Conservation (phyloP, 1,140 invertebrate species). For the Scaptomyza pallida region DNA sequence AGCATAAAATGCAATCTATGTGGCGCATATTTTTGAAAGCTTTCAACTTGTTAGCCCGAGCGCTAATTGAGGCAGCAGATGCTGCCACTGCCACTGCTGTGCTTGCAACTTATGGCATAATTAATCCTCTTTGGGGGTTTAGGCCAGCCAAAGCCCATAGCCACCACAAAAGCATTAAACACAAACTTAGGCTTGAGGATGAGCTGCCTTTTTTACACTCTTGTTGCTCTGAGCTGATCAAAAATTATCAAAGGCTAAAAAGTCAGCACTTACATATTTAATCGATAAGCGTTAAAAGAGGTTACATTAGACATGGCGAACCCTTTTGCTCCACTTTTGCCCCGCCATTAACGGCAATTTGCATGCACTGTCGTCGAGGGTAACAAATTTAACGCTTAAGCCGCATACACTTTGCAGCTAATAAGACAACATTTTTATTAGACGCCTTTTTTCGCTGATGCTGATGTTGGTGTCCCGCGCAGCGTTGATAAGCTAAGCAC, state of each 20-base stretch:
- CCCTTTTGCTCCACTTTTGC: too few relatives aligned
- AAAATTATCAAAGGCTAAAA: constrained; percentile 32
- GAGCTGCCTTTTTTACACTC: neutral
- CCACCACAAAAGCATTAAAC: neutral
- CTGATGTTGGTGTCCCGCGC: too few relatives aligned
- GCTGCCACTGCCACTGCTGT: neutral
- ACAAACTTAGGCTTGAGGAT: constrained; percentile 6
- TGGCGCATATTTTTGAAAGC: constrained; percentile 14
- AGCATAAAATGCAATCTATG: constrained; percentile 47
- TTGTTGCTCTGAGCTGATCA: constrained; percentile 28
- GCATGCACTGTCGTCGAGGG: constrained; percentile 24
- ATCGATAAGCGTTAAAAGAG: constrained; percentile 33
- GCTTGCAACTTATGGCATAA: constrained; percentile 59
- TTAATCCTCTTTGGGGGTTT: constrained; percentile 59
- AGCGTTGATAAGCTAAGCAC: constrained; percentile 21
- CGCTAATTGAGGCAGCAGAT: constrained; percentile 63
- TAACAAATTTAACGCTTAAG: constrained; percentile 1
- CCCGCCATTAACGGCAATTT: constrained; percentile 12
- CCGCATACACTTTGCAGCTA: constrained; percentile 68
- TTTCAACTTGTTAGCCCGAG: constrained; percentile 24
- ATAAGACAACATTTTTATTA: constrained; percentile 69
- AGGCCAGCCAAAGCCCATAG: neutral
- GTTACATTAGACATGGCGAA: constrained; percentile 6
- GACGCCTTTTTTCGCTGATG: neutral
- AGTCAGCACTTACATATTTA: constrained; percentile 21